Base-by-base conservation (phyloP, 2,797 vertebrate species). In the Pipistrellus pipistrellus region DNA sequence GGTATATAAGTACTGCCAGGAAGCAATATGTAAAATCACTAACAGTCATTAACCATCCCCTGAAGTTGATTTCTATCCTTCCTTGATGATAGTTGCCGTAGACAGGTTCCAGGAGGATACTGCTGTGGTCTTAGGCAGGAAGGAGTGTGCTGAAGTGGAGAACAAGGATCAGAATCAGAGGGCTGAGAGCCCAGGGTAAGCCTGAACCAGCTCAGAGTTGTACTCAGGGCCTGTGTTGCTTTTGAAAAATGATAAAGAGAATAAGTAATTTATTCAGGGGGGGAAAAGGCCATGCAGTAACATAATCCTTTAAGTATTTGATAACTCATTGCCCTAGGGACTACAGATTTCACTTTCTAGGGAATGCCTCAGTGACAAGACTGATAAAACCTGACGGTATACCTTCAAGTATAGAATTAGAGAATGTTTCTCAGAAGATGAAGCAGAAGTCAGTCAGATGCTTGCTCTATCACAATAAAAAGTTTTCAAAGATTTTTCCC, bases 301-400 rank as follows among this genome's bases (percentile, higher is more conserved):
- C 9, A 8, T 41, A 85, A 85, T 44, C 82, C 6, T 94, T 94
- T 81, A 93, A 75, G 41, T 87, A 91, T 73, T 57, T 38, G 77
- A 88, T 48, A 38, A 93, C 23, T 77, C n/a, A 44, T 75, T 59
- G 5, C 5, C 41, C 41, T 72, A 17, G 32, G 32, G 18, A 66
- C 15, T 85, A 6, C 3, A 75, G 30, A 48, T 69, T 62, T 77
- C 11, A 32, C 44, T 92, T 89, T 44, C 57, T 30, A 90, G 80
- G 81, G 18, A 93, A n/a, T 25, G 14, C 85, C 9, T 94, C 75
- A 77, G 55, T 80, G 48, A 75, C 8, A 75, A 85, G 5, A 55
- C 6, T 62, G 4, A 88, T 66, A n/a, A 57, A 83, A 90, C 18
- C 8, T 32, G 18, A 13, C 1, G 27, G 64, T 68, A 41, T 6